Evolutionary conservation across 2,888 invertebrate genomes (phyloP), one percentile per base, ranked within the genome.

Genomic region (Eumerus sabulonum): DNA sequence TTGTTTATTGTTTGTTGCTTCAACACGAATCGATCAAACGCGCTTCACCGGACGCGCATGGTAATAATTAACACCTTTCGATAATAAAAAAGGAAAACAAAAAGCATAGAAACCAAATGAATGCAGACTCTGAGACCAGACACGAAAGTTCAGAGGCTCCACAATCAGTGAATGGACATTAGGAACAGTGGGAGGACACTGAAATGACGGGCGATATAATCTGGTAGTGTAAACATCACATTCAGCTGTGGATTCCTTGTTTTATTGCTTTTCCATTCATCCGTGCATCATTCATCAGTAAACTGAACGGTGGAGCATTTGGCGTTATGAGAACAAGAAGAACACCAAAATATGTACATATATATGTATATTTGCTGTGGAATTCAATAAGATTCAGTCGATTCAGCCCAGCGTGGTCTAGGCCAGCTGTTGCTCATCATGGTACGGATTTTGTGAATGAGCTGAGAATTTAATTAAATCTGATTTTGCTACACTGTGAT

Each of bases 141-240:
- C 27, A 2, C 27, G 3, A 27, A 27, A 27, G 27, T 27, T 7
- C 27, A 27, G 7, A 27, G 27, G 27, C 27, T 27, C 27, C n/a
- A n/a, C n/a, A n/a, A n/a, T n/a, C n/a, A n/a, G n/a, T n/a, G n/a
- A n/a, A n/a, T n/a, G n/a, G n/a, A n/a, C n/a, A n/a, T n/a, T n/a
- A n/a, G n/a, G n/a, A n/a, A n/a, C n/a, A n/a, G n/a, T n/a, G n/a
- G n/a, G n/a, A n/a, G n/a, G n/a, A n/a, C n/a, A n/a, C n/a, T n/a
- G n/a, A n/a, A n/a, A n/a, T 53, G 70, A 27, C 42, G 70, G 60
- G 40, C 53, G 70, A 62, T 48, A 53, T 38, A 70, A 70, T 70
- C 60, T 53, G 16, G 1, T 60, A 70, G 35, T 70, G 48, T 70
- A 70, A 54, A 70, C 70, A 70, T 36, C 47, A 47, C 47, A 70